Evolutionary conservation across 2,888 invertebrate genomes (phyloP).

Genomic region (Mylabris sibirica): DNA sequence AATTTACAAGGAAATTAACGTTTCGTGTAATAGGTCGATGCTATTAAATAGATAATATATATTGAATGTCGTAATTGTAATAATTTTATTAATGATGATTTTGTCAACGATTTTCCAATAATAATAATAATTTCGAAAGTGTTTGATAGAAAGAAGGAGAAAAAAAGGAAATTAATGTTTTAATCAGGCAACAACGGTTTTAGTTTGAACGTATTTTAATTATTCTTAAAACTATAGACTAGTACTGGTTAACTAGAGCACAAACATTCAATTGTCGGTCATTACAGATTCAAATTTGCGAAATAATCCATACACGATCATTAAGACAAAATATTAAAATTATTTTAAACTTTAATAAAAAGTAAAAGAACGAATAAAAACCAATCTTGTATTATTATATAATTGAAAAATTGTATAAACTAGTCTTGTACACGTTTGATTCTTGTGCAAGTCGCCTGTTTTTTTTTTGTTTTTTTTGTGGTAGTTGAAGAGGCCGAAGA

Average conservation of each 20-base stretch:
- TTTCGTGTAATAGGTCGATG: conserved; percentile 15
- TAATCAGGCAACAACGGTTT: conserved; percentile 22
- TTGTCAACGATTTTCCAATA: background rate
- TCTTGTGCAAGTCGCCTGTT: background rate
- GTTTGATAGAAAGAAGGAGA: conserved; percentile 22
- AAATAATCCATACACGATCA: conserved; percentile 1
- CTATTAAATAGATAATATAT: no score
- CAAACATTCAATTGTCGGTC: conserved; percentile 11
- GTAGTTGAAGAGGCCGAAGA: background rate
- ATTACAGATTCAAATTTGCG: conserved; percentile 4
- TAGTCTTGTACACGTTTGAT: background rate
- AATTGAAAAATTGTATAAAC: background rate
- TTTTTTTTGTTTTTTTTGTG: background rate
- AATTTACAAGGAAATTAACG: background rate
- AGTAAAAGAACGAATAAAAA: background rate
- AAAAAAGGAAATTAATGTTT: conserved; percentile 33
- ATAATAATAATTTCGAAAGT: conserved; percentile 32
- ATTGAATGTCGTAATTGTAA: background rate
- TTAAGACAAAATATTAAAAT: background rate
- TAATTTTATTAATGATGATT: background rate
- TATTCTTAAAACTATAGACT: conserved; percentile 8
- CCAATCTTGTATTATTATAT: background rate
- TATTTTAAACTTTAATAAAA: background rate
- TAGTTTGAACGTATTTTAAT: background rate
- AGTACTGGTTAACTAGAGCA: conserved; percentile 7